Base-by-base conservation (phyloP, 2,888 invertebrate species). In the Cyrtodaria siliqua region DNA sequence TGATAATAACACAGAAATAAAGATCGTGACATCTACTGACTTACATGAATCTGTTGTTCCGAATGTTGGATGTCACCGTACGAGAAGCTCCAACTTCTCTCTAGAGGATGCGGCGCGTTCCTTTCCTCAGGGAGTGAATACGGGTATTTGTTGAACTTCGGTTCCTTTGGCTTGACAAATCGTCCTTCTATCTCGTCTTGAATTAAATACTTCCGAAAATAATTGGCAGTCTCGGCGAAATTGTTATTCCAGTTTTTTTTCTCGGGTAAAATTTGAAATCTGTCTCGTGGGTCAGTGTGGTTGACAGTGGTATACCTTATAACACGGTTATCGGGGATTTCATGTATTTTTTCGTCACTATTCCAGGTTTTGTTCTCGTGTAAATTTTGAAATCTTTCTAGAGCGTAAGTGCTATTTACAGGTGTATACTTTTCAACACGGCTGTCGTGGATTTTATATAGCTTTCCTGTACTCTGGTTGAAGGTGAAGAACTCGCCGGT, bases 401-500 rank as follows among this genome's bases (percentile, higher is more conserved):
- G 12, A 33, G 33, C 6, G 33, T 33, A 14, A 52, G 40, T 4
- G 47, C 56, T 16, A 26, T 12, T 38, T 47, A 18, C 12, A 56
- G 4, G 4, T 4, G 4, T 33, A 33, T 33, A 33, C 12, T 12
- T 12, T 33, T 16, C 6, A 2, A 6, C 26, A 14, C 44, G 3
- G 8, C 12, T 59, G 38, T 76, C 80, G 6, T 63, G 27, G 12
- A 80, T 52, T 59, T 52, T 69, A 33, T 76, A 69, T 20, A 80
- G 18, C 3, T 66, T 56, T 20, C 72, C 62, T 0, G 76, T 73
- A 16, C 29, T 40, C 3, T 69, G 64, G 24, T 80, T 73, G 24
- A 66, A 80, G 8, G 80, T 70, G 42, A 55, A 73, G 57, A 70
- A 80, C 38, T 76, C 72, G 2, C 76, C 76, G 9, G 72, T 73